Evolutionary conservation across 1,140 invertebrate genomes (phyloP), one percentile per base, ranked within the genome.

Genomic region (Apis florea): DNA sequence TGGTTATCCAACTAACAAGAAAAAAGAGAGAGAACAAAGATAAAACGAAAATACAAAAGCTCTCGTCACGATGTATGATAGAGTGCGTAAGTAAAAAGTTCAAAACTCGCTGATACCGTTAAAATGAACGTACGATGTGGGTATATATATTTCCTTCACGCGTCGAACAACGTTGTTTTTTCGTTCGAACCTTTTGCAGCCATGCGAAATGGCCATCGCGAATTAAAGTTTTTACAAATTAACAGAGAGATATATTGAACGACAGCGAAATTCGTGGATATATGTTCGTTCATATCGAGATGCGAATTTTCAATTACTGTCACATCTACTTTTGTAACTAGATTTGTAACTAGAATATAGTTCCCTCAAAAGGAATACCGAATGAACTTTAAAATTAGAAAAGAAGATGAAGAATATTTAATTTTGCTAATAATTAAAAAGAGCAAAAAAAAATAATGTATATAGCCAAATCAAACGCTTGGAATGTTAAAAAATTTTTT

Each of bases 141-240:
- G 40, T 17, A 40, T 31, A 78, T 26, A 26, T 59, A 56, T 26
- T 54, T 78, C 31, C 53, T 54, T 53, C 64, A 40, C 31, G 21
- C 15, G 61, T 17, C 9, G 31, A 24, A 24, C 79, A 47, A 54
- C 61, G 76, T 82, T n/a, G n/a, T n/a, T n/a, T 86, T 86, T 79
- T 82, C 64, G 79, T 72, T 74, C 17, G 9, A 12, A 15, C 64
- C 59, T 74, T 85, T 86, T 53, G 70, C 59, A 17, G 21, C 19
- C 47, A 40, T 56, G 47, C 59, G 79, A 51, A 21, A 70, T 58
- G 63, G 17, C 21, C 40, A 31, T 74, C n/a, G 73, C 40, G 17
- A 47, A 73, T 82, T 69, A 78, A 40, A 5, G 31, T 40, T 40
- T 40, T 40, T 40, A 40, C 31, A 70, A 58, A 64, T 31, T 19